Base-by-base conservation (phyloP, 92 coral and sea anemone genomes). In the Isaurus tuberculatus region DNA sequence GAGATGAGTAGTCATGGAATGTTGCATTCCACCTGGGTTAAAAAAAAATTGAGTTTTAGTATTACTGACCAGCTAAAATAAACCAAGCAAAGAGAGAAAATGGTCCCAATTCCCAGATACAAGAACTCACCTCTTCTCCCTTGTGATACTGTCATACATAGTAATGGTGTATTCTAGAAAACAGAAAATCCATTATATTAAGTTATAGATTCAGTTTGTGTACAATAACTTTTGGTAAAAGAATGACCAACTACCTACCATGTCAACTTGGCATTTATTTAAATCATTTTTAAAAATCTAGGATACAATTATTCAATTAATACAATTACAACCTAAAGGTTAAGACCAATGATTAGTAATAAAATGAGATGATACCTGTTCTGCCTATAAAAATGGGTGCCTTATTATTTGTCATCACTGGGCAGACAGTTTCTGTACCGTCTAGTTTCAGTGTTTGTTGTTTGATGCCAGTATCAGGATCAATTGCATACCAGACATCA, bases 401-500 rank as follows among this genome's bases (percentile, higher is more conserved):
- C 23, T 90, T 93, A 73, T 95, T 95, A 85, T 95, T 92, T 9
- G 98, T 89, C 98, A 97, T 94, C 46, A 93, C 92, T 33, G 99
- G 99, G 66, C 99, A 97, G 0, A 97, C 99, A 81, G 99, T 97
- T 46, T 97, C 98, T 9, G 99, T 94, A 28, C 97, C 97, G 75
- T 97, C 99, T 49, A 94, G 79, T 22, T 94, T 90, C 14, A 97
- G 55, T 6, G 99, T 97, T 86, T 97, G 99, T 32, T 94, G 92
- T 77, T 97, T 97, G 48, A 94, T 88, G 0, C 99, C 99, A 73
- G 98, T 97, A 60, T 97, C 99, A 86, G 97, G 88, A 81, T 97
- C 99, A 94, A 97, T 88, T 32, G 99, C 99, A 87, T 92, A 92
- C 99, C 99, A 97, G 15, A 97, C 99, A 92, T 97, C 99, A 36